Percentiles rank a stretch among this genome's conserved stretches.
Evolutionary conservation across 2,797 vertebrate species (phyloP).

Genomic region (Ptychadena robeensis): DNA sequence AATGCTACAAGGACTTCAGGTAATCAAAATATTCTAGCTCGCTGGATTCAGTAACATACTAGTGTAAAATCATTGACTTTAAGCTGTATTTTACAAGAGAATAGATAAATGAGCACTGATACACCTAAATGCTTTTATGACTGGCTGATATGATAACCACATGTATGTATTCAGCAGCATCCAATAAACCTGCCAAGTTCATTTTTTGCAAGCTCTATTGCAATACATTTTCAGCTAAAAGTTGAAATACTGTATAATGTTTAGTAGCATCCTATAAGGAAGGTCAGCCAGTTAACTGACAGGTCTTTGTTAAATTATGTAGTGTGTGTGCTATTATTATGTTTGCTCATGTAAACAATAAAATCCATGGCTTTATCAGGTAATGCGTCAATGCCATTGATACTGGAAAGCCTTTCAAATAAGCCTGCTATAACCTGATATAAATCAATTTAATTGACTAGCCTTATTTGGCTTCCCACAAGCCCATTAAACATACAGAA

Average conservation of each 20-base stretch:
- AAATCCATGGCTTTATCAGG: not conserved
- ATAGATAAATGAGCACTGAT: not conserved
- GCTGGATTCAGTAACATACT: not conserved
- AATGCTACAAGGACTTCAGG: not conserved
- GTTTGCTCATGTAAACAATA: slow-evolving; percentile 27
- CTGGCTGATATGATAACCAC: not conserved
- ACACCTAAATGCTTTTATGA: not conserved
- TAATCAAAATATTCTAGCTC: not conserved
- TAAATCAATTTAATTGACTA: slow-evolving; percentile 36
- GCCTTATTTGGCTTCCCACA: slow-evolving; percentile 2
- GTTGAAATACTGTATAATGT: no score
- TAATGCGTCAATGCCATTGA: accelerated
- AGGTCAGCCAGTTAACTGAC: slow-evolving; percentile 1
- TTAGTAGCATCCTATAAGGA: accelerated
- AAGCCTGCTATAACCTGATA: not conserved
- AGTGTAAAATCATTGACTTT: not conserved
- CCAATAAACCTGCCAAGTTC: not conserved
- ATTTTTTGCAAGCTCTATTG: not conserved
- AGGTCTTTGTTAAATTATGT: slow-evolving; percentile 4
- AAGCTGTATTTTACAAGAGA: not conserved
- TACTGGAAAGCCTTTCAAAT: slow-evolving; percentile 23
- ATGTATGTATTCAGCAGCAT: not conserved
- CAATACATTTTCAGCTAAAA: not conserved
- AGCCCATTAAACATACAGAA: no score
- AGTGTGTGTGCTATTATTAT: not conserved